Base-by-base conservation (phyloP, 2,888 invertebrate genomes). In the Diaprepes abbreviatus region DNA sequence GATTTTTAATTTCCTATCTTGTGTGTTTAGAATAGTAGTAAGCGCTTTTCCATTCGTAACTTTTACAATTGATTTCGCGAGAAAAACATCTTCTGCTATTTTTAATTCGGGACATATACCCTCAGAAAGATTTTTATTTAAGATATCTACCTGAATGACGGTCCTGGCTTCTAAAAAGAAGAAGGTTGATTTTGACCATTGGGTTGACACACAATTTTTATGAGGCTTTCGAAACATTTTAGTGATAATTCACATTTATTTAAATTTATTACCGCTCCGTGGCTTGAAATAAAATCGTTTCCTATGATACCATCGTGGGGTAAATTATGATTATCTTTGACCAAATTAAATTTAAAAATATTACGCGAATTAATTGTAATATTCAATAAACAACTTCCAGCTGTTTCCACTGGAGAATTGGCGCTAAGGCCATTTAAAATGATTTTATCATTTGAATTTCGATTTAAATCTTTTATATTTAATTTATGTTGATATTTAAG, bases 251-350 rank as follows among this genome's bases (percentile, higher is more conserved):
- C 43, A 6, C 0, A 28, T 17, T 38, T 3, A 38, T 36, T 38
- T 31, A 71, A 4, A 21, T 55, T 57, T 7, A 78, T 72, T 16
- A 58, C 10, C 14, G 74, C 67, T 19, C 65, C 40, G 28, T 72
- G 19, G 9, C n/a, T 7, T 33, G 62, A 55, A 10, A 77, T 19
- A 43, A 75, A 73, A 43, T 77, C 75, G 24, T 74, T 73, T 16
- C 75, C 76, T 40, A 77, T 28, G 10, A 77, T 35, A 21, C 74
- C 74, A 40, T 75, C 75, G 69, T n/a, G n/a, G n/a, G n/a, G 48
- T 7, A 76, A 52, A 28, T 70, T 66, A 36, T 33, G 38, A 7
- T 52, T 1, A n/a, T 54, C 31, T 21, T 60, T 16, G 9, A 74
- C 45, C 2, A 69, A 28, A 45, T 73, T 66, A 52, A 75, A 71